Evolutionary conservation across 2,113 vertebrate species (phyloP), one percentile per base, ranked within the genome.

Genomic region (Proterorhinus semilunaris): DNA sequence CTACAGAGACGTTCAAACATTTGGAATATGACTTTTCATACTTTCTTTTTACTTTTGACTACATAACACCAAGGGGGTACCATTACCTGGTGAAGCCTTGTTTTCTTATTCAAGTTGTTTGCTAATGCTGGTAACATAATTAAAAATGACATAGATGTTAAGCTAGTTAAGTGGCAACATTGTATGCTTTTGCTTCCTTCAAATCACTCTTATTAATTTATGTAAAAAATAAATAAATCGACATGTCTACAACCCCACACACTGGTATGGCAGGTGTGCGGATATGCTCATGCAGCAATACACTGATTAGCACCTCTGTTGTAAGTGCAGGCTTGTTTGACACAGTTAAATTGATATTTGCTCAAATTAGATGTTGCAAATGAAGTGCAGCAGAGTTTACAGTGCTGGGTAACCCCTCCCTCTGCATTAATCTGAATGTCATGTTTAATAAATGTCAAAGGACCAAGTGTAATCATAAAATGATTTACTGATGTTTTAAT

Each of bases 401-500:
- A 9, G 27, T 27, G 36, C 5, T 11, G 45, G 46, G 45, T 58
- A 62, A 57, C 70, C 54, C n/a, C 59, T 12, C 51, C 10, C 17
- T 36, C 12, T 63, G 76, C 42, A 43, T 61, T 68, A 21, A 15
- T 64, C 49, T 16, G 7, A 45, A 54, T 10, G 46, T 72, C 21
- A 55, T 47, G 11, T 43, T 59, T 46, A 74, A 71, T 69, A 78
- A 66, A 81, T 75, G 21, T 70, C 64, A 54, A 8, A 21, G 49
- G 62, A 3, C 57, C 63, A 68, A 75, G 50, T 48, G 48, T 50
- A 69, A 70, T 75, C 16, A 66, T 9, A 10, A 52, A 78, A 53
- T 53, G n/a, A 75, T 74, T 80, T 63, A 57, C 45, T 70, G 59
- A 58, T 36, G 44, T 51, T 73, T 65, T 64, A 0, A 63, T 67